These are phyloP conservation scores for Eupristina koningsbergeri DNA, from an alignment of 1,140 invertebrate genomes.

Conservation along the genomic window DNA sequence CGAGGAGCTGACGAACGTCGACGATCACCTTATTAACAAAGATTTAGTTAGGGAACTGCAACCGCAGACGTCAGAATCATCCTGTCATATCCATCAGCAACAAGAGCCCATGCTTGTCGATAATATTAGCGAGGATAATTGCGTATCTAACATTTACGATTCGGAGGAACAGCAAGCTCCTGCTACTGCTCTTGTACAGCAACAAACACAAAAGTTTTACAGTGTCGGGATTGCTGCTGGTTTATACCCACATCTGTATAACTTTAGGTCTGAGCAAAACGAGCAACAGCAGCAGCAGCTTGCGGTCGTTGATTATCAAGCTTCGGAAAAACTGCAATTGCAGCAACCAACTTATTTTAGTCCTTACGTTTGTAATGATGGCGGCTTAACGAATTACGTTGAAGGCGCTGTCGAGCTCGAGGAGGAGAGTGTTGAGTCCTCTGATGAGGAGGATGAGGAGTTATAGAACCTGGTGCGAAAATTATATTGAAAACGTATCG, in stretches of 20 bases:
- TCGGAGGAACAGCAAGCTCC: conserved; percentile 26
- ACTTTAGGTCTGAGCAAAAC: conserved; percentile 62
- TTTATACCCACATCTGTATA: conserved; percentile 69
- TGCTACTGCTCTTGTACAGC: conserved; percentile 51
- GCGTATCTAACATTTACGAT: conserved; percentile 43
- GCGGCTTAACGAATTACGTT: conserved; percentile 58
- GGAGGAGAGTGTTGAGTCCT: conserved; percentile 63
- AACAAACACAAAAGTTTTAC: conserved; percentile 63
- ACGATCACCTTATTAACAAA: conserved; percentile 50
- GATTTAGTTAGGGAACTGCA: conserved; percentile 47
- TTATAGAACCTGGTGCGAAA: conserved; percentile 42
- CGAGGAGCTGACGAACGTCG: conserved; percentile 45
- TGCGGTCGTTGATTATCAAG: conserved; percentile 68
- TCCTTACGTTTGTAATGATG: conserved; percentile 65
- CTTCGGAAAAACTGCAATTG: conserved; percentile 61
- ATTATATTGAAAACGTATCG: conserved; percentile 36
- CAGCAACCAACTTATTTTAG: conserved; percentile 65
- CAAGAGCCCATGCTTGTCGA: conserved; percentile 50
- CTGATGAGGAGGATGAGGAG: conserved; percentile 55
- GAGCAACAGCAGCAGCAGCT: conserved; percentile 52
- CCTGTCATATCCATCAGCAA: conserved; percentile 43
- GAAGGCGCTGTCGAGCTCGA: conserved; percentile 56
- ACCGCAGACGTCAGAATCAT: conserved; percentile 51
- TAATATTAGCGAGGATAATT: conserved; percentile 44
- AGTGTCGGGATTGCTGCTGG: conserved; percentile 61